Evolutionary conservation across 2,888 invertebrate genomes (phyloP).

Genomic region (Cybosia mesomella): DNA sequence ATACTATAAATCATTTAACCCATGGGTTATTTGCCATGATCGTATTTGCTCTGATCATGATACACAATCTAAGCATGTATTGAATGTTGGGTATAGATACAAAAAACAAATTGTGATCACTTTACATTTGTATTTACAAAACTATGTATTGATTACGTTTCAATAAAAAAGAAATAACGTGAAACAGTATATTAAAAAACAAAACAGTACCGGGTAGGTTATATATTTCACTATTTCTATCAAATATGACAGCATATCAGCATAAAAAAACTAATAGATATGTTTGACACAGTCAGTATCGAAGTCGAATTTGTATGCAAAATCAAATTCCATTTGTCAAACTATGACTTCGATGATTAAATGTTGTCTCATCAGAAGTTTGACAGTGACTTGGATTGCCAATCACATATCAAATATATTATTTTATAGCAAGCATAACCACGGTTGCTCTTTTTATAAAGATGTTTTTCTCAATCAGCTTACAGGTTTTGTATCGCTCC

Average conservation of each 20-base stretch:
- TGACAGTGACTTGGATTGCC: slow-evolving; percentile 29
- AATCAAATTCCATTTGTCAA: slow-evolving; percentile 43
- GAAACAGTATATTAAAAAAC: slow-evolving; percentile 1
- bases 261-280: slow-evolving; percentile 67
- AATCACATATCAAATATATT: slow-evolving; percentile 24
- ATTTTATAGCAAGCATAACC: slow-evolving; percentile 37
- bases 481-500: slow-evolving; percentile 39
- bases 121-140: slow-evolving; percentile 38
- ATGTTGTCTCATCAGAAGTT: slow-evolving; percentile 20
- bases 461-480: slow-evolving; percentile 41
- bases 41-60: not conserved
- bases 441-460: slow-evolving; percentile 32
- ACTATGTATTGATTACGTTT: slow-evolving; percentile 4
- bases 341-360: slow-evolving; percentile 24
- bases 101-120: slow-evolving; percentile 6
- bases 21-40: not conserved
- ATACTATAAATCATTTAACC: not conserved
- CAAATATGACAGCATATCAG: slow-evolving; percentile 50
- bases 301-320: slow-evolving; percentile 46
- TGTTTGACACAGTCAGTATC: slow-evolving; percentile 59
- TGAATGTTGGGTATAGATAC: slow-evolving; percentile 14
- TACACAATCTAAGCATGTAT: not conserved
- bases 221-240: slow-evolving; percentile 34
- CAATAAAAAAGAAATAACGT: slow-evolving; percentile 7
- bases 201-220: slow-evolving; percentile 33